Evolutionary conservation across 1,140 invertebrate species (phyloP), one percentile per base, ranked within the genome.

Genomic region (Venustaconcha ellipsiformis): DNA sequence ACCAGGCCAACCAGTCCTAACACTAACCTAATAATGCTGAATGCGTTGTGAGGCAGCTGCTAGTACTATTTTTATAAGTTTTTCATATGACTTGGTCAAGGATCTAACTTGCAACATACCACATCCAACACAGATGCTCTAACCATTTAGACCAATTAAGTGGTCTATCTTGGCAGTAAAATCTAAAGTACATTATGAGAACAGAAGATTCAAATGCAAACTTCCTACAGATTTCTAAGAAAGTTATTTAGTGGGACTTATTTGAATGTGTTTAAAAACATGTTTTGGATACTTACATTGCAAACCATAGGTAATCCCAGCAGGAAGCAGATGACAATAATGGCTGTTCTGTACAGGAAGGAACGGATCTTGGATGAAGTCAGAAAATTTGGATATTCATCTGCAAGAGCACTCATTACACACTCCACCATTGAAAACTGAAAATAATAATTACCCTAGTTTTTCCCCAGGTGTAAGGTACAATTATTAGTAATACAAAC

Each of bases 301-400:
- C 93, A 93, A n/a, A 94, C 92, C 93, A 94, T 94, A 0, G 93
- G 93, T 58, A 94, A 88, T 64, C 94, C 94, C 12, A 94, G 84
- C 4, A 92, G 75, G 80, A 93, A 94, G 2, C 93, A 93, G 37
- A 93, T 90, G 1, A 82, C 82, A 17, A 81, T 75, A 57, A 86
- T 77, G 12, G 74, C 26, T 23, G 83, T 72, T 55, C 88, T 80
- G 78, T 88, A 88, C 11, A 79, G 75, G 23, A 86, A 82, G 58
- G 81, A 78, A 56, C 78, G 58, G 23, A 67, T 59, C 15, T 80
- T 78, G 55, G 73, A 68, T 17, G 71, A 71, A 17, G 72, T 82
- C 30, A 85, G 67, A 23, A 75, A 80, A 0, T 48, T 70, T 14
- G 74, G 78, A 59, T 86, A 88, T 63, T 88, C 88, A 69, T 89